Conservation (phyloP, 1,140 invertebrate genomes). For the Trachymyrmex septentrionalis region DNA sequence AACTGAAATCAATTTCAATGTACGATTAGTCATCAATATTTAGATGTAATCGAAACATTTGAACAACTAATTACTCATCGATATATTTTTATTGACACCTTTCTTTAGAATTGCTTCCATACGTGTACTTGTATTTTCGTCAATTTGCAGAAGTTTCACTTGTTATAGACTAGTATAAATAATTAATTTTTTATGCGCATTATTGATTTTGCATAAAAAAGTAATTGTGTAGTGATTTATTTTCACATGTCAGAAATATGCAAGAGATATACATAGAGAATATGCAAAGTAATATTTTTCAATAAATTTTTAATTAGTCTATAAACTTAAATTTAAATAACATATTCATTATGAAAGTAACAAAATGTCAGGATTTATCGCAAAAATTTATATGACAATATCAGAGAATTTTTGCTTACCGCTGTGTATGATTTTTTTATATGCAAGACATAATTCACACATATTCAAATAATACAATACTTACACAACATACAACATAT, state of each 20-base stretch:
- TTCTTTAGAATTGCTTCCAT: slow-evolving; percentile 33
- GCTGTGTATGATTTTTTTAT: not conserved
- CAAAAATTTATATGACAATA: slow-evolving; percentile 7
- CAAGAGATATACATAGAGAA: not conserved
- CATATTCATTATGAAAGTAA: not conserved
- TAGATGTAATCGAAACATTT: not conserved
- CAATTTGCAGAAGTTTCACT: slow-evolving; percentile 34
- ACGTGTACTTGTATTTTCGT: slow-evolving; percentile 45
- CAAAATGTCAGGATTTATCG: not conserved
- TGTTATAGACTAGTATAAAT: slow-evolving; percentile 54
- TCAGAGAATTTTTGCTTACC: not conserved
- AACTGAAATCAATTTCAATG: not conserved
- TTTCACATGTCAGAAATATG: not conserved
- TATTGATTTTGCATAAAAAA: not conserved
- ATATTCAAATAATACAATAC: not conserved
- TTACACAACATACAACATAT: not conserved
- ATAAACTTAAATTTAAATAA: not conserved
- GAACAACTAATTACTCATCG: not conserved
- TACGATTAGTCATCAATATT: not conserved
- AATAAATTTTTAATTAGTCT: not conserved
- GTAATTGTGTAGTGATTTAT: slow-evolving; percentile 13
- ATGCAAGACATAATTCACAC: slow-evolving; percentile 6
- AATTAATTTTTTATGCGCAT: not conserved
- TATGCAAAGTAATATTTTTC: slow-evolving; percentile 4
- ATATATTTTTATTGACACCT: slow-evolving; percentile 65